These are phyloP conservation scores for Phyllotreta striolata DNA, from an alignment of 2,888 invertebrate genomes.

Conservation along the genomic window DNA sequence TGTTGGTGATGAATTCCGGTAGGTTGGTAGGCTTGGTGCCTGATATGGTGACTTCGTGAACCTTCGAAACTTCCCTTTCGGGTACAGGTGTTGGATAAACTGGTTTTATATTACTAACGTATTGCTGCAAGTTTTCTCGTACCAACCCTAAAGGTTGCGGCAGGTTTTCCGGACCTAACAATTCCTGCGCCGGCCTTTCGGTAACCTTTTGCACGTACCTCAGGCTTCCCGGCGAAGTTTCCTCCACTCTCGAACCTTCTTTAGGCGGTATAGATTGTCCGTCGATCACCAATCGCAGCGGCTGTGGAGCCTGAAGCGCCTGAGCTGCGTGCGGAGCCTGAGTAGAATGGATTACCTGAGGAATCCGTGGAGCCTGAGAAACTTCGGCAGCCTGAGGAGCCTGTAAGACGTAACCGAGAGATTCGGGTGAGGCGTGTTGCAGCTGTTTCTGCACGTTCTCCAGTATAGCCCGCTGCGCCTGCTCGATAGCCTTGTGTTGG, in stretches of 20 bases:
- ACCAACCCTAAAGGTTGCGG: slow-evolving; percentile 32
- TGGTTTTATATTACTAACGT: slow-evolving; percentile 1
- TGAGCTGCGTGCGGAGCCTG: no score
- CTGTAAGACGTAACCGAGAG: no score
- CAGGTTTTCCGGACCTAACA: slow-evolving; percentile 1
- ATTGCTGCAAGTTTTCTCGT: slow-evolving; percentile 9
- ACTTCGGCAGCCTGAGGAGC: no score
- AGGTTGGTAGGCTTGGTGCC: slow-evolving; percentile 9
- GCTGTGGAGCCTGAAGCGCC: no score
- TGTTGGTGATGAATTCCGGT: slow-evolving; percentile 2
- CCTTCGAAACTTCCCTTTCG: background rate
- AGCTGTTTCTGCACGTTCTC: slow-evolving; percentile 37
- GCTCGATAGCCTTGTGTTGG: slow-evolving; percentile 51
- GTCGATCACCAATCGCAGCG: no score
- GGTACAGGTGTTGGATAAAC: slow-evolving; percentile 12
- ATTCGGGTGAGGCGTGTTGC: slow-evolving; percentile 21
- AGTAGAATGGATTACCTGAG: no score
- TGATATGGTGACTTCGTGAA: slow-evolving; percentile 6
- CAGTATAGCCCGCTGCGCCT: slow-evolving; percentile 45
- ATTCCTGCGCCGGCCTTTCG: background rate
- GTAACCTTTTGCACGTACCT: slow-evolving; percentile 4
- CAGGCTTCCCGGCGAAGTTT: background rate
- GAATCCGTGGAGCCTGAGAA: no score
- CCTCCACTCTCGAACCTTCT: no score
- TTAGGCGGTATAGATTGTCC: no score